Percentiles rank a stretch among this genome's conserved stretches.
Evolutionary conservation across 2,888 invertebrate species (phyloP).

Genomic region (Piscicola geometra): DNA sequence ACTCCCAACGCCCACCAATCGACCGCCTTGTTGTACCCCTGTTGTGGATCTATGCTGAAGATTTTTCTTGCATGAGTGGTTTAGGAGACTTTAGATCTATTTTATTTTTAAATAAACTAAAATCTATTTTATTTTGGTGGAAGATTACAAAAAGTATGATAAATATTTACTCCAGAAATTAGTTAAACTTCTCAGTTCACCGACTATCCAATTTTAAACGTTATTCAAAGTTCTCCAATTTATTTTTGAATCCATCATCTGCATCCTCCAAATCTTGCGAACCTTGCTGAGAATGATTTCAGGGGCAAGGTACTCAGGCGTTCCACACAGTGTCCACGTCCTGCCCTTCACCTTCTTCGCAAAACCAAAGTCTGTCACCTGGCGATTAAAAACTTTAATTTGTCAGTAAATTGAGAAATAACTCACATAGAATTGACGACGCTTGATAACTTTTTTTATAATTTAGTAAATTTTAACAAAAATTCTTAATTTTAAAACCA

Average conservation of each 20-base stretch:
- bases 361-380: slow-evolving; percentile 98
- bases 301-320: slow-evolving; percentile 76
- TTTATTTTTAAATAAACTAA: too few relatives aligned
- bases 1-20: slow-evolving; percentile 93
- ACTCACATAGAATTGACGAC: not conserved
- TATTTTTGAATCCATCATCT: too few relatives aligned
- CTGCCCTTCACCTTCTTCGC: slow-evolving; percentile 98
- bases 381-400: slow-evolving; percentile 63
- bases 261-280: too few relatives aligned
- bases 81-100: too few relatives aligned
- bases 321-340: slow-evolving; percentile 99
- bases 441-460: not conserved
- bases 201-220: too few relatives aligned
- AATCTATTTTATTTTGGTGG: too few relatives aligned
- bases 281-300: slow-evolving; percentile 65
- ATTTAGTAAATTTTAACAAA: not conserved
- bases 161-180: too few relatives aligned
- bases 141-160: too few relatives aligned
- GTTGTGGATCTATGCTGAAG: not conserved
- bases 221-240: too few relatives aligned
- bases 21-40: slow-evolving; percentile 91
- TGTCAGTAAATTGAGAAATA: not conserved
- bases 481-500: not conserved
- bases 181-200: too few relatives aligned
- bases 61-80: not conserved